phyloP scores from a whole-genome alignment of 2,113 vertebrate genomes.

The Furnarius figulus region DNA sequence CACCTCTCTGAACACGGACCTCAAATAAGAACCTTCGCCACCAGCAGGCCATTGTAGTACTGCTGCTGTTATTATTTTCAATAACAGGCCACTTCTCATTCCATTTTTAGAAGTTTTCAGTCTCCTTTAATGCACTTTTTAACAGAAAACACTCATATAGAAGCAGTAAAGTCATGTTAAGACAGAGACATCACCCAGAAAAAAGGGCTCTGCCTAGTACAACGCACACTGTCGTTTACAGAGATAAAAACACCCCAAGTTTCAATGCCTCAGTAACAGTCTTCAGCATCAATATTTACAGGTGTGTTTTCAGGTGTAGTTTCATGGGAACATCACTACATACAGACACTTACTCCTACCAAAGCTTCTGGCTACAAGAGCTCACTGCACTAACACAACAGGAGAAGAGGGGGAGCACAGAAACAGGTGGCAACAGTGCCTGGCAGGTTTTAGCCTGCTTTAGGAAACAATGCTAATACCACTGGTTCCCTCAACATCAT shows the following conservation, averaged over 20 bases:
- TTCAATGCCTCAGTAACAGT: neutral
- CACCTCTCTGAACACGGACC: neutral
- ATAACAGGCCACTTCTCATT: neutral
- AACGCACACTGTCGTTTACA: neutral
- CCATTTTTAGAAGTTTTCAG: neutral
- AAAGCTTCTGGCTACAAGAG: neutral
- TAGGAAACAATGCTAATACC: neutral
- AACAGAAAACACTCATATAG: neutral
- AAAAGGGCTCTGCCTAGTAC: neutral
- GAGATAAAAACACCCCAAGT: neutral
- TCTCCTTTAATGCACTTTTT: neutral
- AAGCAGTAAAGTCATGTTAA: neutral
- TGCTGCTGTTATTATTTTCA: neutral
- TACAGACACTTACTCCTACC: neutral
- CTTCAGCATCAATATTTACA: neutral
- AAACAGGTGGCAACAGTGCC: neutral
- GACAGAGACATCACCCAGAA: neutral
- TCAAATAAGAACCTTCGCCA: neutral
- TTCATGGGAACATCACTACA: neutral
- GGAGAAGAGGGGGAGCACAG: neutral
- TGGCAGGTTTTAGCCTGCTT: neutral
- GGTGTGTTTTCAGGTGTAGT: neutral
- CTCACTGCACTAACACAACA: neutral
- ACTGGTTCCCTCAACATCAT: neutral
- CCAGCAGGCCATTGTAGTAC: neutral